phyloP scores from a whole-genome alignment of 2,888 invertebrate genomes.

The Conomelus anceps region DNA sequence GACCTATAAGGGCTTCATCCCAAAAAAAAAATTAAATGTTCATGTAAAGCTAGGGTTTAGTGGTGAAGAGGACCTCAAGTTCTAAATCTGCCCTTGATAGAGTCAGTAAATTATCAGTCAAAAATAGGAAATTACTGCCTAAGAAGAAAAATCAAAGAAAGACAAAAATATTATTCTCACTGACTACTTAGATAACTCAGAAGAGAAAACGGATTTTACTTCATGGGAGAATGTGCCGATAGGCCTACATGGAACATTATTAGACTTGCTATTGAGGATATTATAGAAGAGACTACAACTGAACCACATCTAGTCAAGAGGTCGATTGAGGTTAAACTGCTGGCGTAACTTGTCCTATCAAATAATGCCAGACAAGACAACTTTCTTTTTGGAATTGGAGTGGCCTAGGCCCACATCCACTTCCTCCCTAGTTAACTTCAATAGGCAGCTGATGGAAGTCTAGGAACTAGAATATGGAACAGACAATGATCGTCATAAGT shows the following conservation, averaged over 20 bases:
- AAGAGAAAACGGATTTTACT: not conserved
- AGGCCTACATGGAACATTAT: no score
- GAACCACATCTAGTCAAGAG: not conserved
- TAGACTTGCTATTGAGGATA: not conserved
- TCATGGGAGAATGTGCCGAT: not conserved
- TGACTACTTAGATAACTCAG: not conserved
- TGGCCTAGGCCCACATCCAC: not conserved
- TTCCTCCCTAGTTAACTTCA: not conserved
- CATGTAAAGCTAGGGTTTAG: no score
- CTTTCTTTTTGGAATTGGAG: not conserved
- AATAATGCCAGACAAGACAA: not conserved
- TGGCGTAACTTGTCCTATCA: not conserved
- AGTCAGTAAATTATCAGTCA: no score
- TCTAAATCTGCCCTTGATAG: no score
- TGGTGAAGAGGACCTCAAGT: no score
- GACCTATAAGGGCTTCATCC: no score
- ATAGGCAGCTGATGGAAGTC: not conserved
- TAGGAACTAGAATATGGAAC: not conserved
- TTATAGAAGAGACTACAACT: not conserved
- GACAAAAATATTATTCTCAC: not conserved
- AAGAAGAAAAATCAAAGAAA: no score
- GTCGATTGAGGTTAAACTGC: not conserved
- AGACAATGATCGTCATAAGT: not conserved
- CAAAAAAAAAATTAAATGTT: no score
- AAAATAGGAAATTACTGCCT: no score